phyloP scores from a whole-genome alignment of 2,113 vertebrate species.

The Tiliqua scincoides region DNA sequence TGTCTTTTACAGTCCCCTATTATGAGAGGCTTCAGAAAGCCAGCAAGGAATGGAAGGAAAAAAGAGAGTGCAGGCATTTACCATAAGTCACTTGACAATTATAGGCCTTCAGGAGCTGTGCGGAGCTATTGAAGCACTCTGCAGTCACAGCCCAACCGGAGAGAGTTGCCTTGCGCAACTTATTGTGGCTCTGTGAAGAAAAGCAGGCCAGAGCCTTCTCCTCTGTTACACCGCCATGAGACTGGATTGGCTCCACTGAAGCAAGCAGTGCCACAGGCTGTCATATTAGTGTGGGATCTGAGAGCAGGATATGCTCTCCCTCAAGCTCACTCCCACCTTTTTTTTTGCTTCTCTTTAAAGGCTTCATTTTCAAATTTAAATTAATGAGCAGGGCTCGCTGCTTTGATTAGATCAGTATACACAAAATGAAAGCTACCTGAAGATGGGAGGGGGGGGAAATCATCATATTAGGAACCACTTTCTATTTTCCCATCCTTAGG shows the following conservation, averaged over 20 bases:
- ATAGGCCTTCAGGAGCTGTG: background rate
- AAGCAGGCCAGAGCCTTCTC: constrained; percentile 20
- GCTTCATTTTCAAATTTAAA: constrained; percentile 29
- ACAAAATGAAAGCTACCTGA: background rate
- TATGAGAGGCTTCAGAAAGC: background rate
- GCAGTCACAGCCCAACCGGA: background rate
- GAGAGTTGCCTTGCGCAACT: constrained; percentile 19
- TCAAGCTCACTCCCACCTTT: background rate
- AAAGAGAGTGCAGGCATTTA: constrained; percentile 6
- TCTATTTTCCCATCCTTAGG: background rate
- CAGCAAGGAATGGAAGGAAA: constrained; percentile 12
- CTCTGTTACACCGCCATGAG: background rate
- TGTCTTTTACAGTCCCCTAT: background rate
- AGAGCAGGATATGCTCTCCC: background rate
- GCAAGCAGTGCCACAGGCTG: background rate
- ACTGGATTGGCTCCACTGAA: constrained; percentile 11
- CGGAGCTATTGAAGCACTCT: constrained; percentile 17
- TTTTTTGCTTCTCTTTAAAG: background rate
- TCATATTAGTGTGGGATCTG: background rate
- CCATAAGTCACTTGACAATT: background rate
- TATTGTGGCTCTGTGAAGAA: background rate
- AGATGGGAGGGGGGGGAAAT: constrained; percentile 4
- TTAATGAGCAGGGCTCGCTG: background rate
- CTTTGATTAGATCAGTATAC: background rate
- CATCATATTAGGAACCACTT: background rate